Evolutionary conservation across 2,797 vertebrate genomes (phyloP).

Genomic region (Acanthurus tractus): DNA sequence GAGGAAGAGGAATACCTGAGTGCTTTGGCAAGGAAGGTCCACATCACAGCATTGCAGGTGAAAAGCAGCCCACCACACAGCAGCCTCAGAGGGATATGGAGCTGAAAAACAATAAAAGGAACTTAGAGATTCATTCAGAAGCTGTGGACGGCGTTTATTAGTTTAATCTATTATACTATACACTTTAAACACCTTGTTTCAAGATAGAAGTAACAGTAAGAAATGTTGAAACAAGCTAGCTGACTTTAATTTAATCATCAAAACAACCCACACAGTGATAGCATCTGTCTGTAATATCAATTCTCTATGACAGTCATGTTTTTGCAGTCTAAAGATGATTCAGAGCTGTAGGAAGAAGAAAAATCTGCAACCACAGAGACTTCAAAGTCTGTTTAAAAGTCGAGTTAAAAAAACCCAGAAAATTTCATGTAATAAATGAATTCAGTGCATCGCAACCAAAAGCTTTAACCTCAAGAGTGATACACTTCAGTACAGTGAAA

Average conservation of each 20-base stretch:
- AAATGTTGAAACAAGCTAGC: background rate
- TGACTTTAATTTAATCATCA: background rate
- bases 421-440: no score
- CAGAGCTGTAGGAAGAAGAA: no score
- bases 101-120: conserved; percentile 75
- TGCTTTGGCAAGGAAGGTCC: conserved; percentile 94
- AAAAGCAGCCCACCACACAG: conserved; percentile 87
- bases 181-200: no score
- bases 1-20: conserved; percentile 94
- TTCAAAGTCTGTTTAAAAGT: no score
- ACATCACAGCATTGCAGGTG: conserved; percentile 93
- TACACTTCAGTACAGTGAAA: no score
- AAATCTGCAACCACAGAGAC: no score
- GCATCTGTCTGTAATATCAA: background rate
- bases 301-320: background rate
- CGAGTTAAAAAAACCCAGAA: no score
- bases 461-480: no score
- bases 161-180: no score
- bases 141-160: no score
- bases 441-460: no score
- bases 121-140: background rate
- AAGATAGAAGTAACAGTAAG: background rate
- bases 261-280: background rate
- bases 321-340: no score
- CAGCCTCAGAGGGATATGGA: conserved; percentile 85